Base-by-base conservation (phyloP, 1,140 invertebrate species). In the Dendrolimus punctatus region DNA sequence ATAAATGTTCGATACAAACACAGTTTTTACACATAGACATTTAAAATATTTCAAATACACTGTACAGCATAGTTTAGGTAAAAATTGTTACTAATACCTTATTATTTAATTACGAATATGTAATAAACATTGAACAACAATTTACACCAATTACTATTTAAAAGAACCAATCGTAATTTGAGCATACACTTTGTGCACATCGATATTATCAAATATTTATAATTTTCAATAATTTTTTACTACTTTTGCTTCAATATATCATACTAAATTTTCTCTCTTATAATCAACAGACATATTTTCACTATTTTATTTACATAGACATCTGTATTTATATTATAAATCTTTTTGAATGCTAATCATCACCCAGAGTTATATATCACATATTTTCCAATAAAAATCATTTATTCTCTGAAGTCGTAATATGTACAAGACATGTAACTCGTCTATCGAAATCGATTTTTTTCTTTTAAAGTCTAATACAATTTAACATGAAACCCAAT, bases 301-400 rank as follows among this genome's bases (percentile, higher is more conserved):
- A 23, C 23, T 23, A 23, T 23, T 23, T 23, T 23, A 23, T 23
- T 23, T 23, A 23, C 23, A 23, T 23, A 23, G 23, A 23, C 23
- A 23, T 23, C 23, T 23, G 23, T 23, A 23, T 23, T 23, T 23
- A 1, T 23, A 23, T 23, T 23, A 23, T 23, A 23, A 23, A 57
- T 57, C 47, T 36, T 47, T 60, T 44, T 58, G 50, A 49, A 51
- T 36, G 40, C 56, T 65, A 65, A 49, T 39, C 57, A 62, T 66
- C 64, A 66, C 60, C 40, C 64, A 55, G 57, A 39, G 65, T 51
- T 51, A 23, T 46, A 46, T 57, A 68, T 68, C 66, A 68, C 66
- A 68, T 61, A 50, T 54, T 57, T 61, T 57, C 46, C 58, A 57
- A 54, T 53, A 49, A 53, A 50, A 55, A 37, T 46, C 52, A 50